phyloP scores from a whole-genome alignment of 2,888 invertebrate genomes.

The Osedax frankpressi region DNA sequence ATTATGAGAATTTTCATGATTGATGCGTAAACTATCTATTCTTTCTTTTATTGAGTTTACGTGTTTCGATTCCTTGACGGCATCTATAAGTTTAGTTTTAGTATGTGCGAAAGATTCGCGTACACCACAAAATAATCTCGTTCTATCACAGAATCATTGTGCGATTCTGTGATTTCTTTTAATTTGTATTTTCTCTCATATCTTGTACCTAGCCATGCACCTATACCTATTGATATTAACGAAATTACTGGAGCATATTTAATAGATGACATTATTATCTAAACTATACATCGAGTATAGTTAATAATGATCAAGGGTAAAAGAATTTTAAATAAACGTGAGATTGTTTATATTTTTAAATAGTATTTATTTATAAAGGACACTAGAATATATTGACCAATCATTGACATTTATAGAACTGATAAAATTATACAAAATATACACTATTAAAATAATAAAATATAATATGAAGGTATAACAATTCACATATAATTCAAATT shows the following conservation, averaged over 20 bases:
- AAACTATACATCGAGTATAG: too few relatives aligned
- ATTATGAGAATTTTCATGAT: background rate
- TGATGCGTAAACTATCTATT: background rate
- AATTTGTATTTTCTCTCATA: background rate
- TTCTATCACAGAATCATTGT: too few relatives aligned
- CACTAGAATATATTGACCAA: too few relatives aligned
- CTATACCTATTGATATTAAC: slow-evolving; percentile 1
- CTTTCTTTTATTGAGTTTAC: background rate
- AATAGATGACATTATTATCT: background rate
- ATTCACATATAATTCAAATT: too few relatives aligned
- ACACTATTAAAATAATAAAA: too few relatives aligned
- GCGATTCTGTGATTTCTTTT: background rate
- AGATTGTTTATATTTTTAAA: background rate
- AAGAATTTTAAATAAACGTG: background rate
- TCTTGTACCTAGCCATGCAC: slow-evolving; percentile 7
- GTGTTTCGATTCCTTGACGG: background rate
- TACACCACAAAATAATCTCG: too few relatives aligned
- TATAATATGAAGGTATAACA: too few relatives aligned
- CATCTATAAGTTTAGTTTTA: background rate
- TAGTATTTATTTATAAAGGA: background rate
- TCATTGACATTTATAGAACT: too few relatives aligned
- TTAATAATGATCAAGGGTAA: background rate
- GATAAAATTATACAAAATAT: too few relatives aligned
- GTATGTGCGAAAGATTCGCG: background rate
- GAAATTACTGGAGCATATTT: background rate